Evolutionary conservation across 2,797 vertebrate species (phyloP).

Genomic region (Chromis chromis): DNA sequence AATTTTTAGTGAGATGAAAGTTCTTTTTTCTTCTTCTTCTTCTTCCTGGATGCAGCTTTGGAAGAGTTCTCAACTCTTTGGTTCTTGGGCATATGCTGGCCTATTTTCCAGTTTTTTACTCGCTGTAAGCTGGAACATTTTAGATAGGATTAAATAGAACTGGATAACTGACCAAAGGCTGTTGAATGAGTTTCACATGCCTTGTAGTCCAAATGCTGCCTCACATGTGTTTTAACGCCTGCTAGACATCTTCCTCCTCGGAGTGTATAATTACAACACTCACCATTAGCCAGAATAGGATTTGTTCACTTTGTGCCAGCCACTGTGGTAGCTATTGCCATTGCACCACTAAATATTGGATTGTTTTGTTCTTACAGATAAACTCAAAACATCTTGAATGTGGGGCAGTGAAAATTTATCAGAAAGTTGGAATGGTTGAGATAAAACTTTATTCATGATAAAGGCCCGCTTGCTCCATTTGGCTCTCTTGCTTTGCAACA

Average conservation of each 20-base stretch:
- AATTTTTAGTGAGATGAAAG: conserved; percentile 38
- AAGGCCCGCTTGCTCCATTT: background rate
- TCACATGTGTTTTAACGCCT: conserved; percentile 29
- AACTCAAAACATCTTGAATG: conserved; percentile 8
- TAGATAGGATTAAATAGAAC: conserved; percentile 46
- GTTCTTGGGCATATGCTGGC: conserved; percentile 39
- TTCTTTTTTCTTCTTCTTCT: conserved; percentile 13
- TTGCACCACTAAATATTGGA: conserved; percentile 8
- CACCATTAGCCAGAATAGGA: background rate
- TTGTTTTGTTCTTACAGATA: conserved; percentile 10
- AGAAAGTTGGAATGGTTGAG: background rate
- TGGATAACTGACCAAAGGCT: conserved; percentile 47
- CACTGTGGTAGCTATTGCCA: background rate
- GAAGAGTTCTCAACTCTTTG: conserved; percentile 18
- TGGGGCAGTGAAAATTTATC: background rate
- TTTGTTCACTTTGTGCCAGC: conserved; percentile 12
- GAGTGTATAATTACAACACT: conserved; percentile 2
- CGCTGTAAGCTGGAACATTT: conserved; percentile 30
- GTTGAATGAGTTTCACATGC: conserved; percentile 27
- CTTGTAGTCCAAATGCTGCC: conserved; percentile 22
- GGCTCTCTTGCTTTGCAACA: background rate
- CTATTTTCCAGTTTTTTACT: conserved; percentile 46
- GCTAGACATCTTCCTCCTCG: background rate
- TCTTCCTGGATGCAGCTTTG: conserved; percentile 11
- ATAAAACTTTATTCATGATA: conserved; percentile 1